Percentiles rank a stretch among this genome's conserved stretches.
Evolutionary conservation across 2,113 vertebrate genomes (phyloP).

Genomic region (Drymodes brunneopygia): DNA sequence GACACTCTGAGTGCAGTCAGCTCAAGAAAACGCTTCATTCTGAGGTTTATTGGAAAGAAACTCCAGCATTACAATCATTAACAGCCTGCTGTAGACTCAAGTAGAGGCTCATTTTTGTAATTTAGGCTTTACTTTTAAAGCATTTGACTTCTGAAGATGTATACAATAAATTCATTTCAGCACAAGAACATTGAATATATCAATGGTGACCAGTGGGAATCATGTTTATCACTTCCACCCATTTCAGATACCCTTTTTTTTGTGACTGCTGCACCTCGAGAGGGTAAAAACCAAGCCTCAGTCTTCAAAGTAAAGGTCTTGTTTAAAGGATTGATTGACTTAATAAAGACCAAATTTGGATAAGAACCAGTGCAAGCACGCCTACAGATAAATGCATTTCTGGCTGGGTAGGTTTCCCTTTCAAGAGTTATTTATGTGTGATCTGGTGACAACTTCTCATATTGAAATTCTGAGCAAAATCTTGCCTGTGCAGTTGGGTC

Average conservation of each 20-base stretch:
- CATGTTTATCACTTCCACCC: background rate
- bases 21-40: background rate
- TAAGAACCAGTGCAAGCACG: background rate
- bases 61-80: background rate
- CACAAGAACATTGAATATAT: background rate
- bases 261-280: background rate
- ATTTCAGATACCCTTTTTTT: background rate
- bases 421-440: background rate
- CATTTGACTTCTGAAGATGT: background rate
- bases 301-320: background rate
- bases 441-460: background rate
- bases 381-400: background rate
- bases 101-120: background rate
- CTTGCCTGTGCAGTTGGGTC: slow-evolving; percentile 4
- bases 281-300: background rate
- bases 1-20: background rate
- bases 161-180: background rate
- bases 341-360: background rate
- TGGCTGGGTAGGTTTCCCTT: background rate
- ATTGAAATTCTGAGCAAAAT: background rate
- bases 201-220: background rate
- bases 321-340: background rate
- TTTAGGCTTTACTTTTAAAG: background rate
- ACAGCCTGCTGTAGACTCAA: background rate
- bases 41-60: background rate